Evolutionary conservation across 2,797 vertebrate species (phyloP), one percentile per base, ranked within the genome.

Genomic region (Chaunax sp.): DNA sequence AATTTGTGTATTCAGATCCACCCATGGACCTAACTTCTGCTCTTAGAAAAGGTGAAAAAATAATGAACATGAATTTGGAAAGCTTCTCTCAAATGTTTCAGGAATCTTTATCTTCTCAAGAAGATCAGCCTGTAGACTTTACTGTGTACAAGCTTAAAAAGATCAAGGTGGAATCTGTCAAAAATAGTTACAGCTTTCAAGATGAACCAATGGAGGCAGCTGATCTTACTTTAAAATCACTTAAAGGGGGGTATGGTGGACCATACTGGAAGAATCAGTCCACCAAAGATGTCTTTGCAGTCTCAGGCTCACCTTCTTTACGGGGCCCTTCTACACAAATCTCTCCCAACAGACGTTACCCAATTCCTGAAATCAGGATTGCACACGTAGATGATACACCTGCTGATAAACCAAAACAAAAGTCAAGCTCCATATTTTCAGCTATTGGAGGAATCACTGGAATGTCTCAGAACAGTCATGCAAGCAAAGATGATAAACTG

Each of bases 11-110:
- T 72, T 44, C 86, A 26, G 93, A 93, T 70, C 88, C 87, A 43
- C 96, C 97, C 11, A 78, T 97, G 65, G 95, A 99, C 89, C 92
- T 99, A 81, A 96, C 96, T 50, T 87, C 94, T 46, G 92, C 94
- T 70, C 93, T 96, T 68, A 87, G 87, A 85, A 97, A 95, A 90
- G 96, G 93, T 0, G 93, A 96, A 66, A 94, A 92, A 83, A 89
- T 96, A 75, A 95, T 97, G 94, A 96, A 95, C 82, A 94, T 97
- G 95, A 96, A 97, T 87, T 89, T 97, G 72, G 93, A 95, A 86
- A 90, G 90, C 3, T 96, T 98, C 83, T 95, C 97, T 51, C 94
- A 97, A 76, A 94, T 97, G 94, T 95, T 97, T 92, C 94, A 97
- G 81, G 95, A 97, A 65, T 97, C 96, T 4, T 67, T 94, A 51